These are phyloP conservation scores for Chaenogobius annularis DNA, from an alignment of 2,113 vertebrate species.

Conservation along the genomic window DNA sequence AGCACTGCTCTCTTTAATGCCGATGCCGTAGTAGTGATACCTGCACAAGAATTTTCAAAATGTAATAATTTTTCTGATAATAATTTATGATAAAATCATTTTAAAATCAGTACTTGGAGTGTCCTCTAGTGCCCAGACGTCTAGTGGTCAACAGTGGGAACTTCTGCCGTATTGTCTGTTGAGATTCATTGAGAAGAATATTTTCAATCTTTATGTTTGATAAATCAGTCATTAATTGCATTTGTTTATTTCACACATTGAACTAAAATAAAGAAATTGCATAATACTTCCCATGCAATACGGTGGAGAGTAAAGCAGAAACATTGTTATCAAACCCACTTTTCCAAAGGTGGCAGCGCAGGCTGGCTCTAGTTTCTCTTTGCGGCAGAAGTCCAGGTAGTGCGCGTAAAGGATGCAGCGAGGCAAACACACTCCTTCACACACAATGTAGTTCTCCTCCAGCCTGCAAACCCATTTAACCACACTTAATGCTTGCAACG, in stretches of 20 bases:
- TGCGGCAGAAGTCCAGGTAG: slow-evolving; percentile 98
- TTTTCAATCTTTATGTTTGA: neutral
- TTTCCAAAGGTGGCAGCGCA: slow-evolving; percentile 99
- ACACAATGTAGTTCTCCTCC: slow-evolving; percentile 98
- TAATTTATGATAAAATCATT: neutral
- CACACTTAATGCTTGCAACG: neutral
- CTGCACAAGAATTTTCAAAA: slow-evolving; percentile 61
- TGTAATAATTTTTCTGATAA: neutral
- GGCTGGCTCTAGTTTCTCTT: slow-evolving; percentile 96
- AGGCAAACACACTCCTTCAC: slow-evolving; percentile 97
- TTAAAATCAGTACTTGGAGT: slow-evolving; percentile 88
- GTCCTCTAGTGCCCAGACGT: slow-evolving; percentile 93
- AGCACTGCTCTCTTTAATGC: slow-evolving; percentile 98
- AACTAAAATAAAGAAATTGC: neutral
- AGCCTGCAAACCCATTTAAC: slow-evolving; percentile 78
- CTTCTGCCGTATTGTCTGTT: slow-evolving; percentile 89
- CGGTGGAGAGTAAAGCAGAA: neutral
- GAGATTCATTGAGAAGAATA: slow-evolving; percentile 62
- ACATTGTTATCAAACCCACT: slow-evolving; percentile 70
- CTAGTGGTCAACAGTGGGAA: slow-evolving; percentile 96
- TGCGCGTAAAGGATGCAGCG: slow-evolving; percentile 97
- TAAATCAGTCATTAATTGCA: neutral
- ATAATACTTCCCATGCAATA: neutral
- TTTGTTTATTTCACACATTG: slow-evolving; percentile 63
- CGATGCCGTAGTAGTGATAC: slow-evolving; percentile 98